Evolutionary conservation across 2,888 invertebrate genomes (phyloP), one percentile per base, ranked within the genome.

Genomic region (Gymnosoma rotundatum): DNA sequence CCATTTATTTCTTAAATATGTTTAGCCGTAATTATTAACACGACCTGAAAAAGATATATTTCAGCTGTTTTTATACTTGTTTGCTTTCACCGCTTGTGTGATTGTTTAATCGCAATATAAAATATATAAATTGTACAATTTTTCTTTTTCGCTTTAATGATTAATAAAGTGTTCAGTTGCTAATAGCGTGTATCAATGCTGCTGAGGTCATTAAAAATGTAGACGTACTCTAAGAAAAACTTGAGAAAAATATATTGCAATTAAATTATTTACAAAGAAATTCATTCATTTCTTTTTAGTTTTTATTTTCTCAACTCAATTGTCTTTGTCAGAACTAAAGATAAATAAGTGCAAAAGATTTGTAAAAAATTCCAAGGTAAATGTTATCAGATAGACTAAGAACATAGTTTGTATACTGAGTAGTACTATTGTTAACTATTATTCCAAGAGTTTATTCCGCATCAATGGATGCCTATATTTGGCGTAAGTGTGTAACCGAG

Each of bases 91-190:
- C 45, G 2, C n/a, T 50, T 5, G 20, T 67, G 18, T 14, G 21
- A 18, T 18, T 18, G 20, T 10, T 66, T 42, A 21, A 21, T 18
- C 21, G 21, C 45, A 21, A 45, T 45, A 45, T 20, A 8, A 45
- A 18, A 36, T 32, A 32, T 32, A 32, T 32, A 36, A 18, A 32
- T 36, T 48, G 18, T 32, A 32, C 32, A n/a, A 32, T 48, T 64
- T 64, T 45, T 63, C 6, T 20, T 48, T 48, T 36, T n/a, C 1
- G 21, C 32, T 20, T 32, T 14, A 72, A 60, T 72, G 72, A 72
- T 60, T 50, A 60, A 50, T 72, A 36, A 48, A 10, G 60, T 60
- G 60, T 48, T 48, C 72, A 48, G 32, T 36, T 48, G 48, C 60
- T 72, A 60, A 72, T 60, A 48, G 48, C 16, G 48, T 72, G 32